These are phyloP conservation scores for Apteryx mantelli DNA, from an alignment of 2,113 vertebrate species.

Conservation along the genomic window DNA sequence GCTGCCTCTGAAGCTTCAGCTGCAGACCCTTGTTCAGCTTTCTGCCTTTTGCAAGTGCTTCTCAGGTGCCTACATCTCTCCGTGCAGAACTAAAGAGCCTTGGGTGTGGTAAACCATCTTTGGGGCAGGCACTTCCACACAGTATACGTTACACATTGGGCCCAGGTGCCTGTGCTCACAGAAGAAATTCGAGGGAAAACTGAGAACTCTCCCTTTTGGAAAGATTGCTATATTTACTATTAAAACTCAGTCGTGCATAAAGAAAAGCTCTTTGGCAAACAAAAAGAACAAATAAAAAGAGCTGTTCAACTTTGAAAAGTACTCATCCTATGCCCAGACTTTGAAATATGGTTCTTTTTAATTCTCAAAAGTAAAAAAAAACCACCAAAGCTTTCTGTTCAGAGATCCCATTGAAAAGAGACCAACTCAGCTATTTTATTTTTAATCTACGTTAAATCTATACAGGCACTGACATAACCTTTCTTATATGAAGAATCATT, in stretches of 20 bases:
- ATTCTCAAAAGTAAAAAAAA: background rate
- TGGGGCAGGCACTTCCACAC: background rate
- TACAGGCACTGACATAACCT: background rate
- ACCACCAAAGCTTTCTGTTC: background rate
- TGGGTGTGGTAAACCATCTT: too few relatives aligned
- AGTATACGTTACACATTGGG: fast-evolving
- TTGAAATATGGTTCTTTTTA: background rate
- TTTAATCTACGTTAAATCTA: background rate
- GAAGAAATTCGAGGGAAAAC: background rate
- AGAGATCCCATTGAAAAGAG: background rate
- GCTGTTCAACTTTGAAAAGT: background rate
- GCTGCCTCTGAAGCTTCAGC: background rate
- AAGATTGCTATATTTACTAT: background rate
- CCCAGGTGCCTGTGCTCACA: fast-evolving
- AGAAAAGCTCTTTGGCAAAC: background rate
- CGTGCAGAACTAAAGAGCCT: background rate
- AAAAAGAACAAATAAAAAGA: background rate
- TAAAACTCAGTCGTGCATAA: background rate
- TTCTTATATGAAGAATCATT: background rate
- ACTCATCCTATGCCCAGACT: background rate
- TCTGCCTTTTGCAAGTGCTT: background rate
- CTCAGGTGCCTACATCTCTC: background rate
- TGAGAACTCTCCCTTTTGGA: background rate
- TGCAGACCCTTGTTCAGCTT: background rate
- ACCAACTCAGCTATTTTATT: background rate